Evolutionary conservation across 2,113 vertebrate genomes (phyloP).

Genomic region (Cyprinodon tularosa): DNA sequence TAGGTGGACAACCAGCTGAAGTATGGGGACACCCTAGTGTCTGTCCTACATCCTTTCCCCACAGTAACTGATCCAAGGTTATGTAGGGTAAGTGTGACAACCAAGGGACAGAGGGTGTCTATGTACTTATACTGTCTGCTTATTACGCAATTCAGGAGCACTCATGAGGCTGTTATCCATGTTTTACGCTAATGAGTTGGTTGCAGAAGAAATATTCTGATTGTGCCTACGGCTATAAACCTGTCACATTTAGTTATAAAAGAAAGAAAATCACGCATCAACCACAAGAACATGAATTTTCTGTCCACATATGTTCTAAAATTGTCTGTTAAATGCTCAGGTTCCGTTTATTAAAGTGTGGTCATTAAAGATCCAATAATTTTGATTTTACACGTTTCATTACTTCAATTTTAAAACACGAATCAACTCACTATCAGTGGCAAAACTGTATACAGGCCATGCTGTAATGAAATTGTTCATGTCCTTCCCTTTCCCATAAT

Average conservation of each 20-base stretch:
- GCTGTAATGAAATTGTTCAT: background rate
- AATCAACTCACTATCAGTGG: background rate
- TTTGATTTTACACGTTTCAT: too few relatives aligned
- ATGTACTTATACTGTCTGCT: background rate
- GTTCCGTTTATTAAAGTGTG: too few relatives aligned
- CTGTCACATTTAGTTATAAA: background rate
- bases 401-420: too few relatives aligned
- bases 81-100: slow-evolving; percentile 15
- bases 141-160: background rate
- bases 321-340: too few relatives aligned
- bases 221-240: background rate
- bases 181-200: background rate
- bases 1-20: slow-evolving; percentile 50
- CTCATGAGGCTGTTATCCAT: background rate
- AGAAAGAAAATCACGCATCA: background rate
- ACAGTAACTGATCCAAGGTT: slow-evolving; percentile 23
- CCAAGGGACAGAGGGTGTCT: slow-evolving; percentile 1
- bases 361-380: too few relatives aligned
- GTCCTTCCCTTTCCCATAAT: background rate
- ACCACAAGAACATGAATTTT: background rate
- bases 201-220: background rate
- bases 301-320: background rate
- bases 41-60: slow-evolving; percentile 23
- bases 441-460: background rate
- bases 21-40: slow-evolving; percentile 33